Base-by-base conservation (phyloP, 1,140 invertebrate genomes). In the Drosophila pruinosa region DNA sequence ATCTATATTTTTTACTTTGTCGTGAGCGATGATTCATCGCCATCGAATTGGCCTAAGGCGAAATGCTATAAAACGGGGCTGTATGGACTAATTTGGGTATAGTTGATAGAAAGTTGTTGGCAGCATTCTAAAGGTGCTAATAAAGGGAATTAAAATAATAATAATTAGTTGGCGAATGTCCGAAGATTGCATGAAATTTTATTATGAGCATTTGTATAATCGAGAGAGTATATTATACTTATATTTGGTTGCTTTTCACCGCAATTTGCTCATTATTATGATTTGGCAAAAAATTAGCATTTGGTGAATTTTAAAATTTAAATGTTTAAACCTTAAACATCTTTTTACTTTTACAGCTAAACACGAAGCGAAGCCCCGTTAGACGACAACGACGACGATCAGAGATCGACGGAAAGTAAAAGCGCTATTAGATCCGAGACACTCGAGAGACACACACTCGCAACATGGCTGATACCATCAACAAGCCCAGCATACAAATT, bases 401-500 rank as follows among this genome's bases (percentile, higher is more conserved):
- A 68, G 56, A 53, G 52, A 48, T 72, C 68, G 76, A 62, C 81
- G 80, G 83, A 88, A 88, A 88, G 82, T 88, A 88, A 88, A 88
- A 88, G 82, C 83, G 63, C 47, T 59, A 69, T 72, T 24, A 52
- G 41, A 69, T 36, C 65, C 26, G 26, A 68, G 17, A 58, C 15
- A 53, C 41, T 63, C 34, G 47, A 38, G 21, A 56, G 38, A 48
- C 8, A 77, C 50, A 64, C 34, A 68, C 14, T 21, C 24, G 45
- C 15, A 36, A 68, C 36, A 86, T 86, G 81, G 81, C 81, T 70
- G 81, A 86, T 68, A 86, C 81, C 41, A 78, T 86, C 82, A 89
- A 79, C 83, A 89, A 89, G 71, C 81, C 81, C 8, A 86, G 77
- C 82, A 82, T 86, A 88, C 81, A 86, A 69, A 86, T 86, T 39